A percentile compares a stretch with the other conserved stretches of the same genome.
Evolutionary conservation across 2,113 vertebrate species (phyloP).

Genomic region (Megaptera novaeangliae): DNA sequence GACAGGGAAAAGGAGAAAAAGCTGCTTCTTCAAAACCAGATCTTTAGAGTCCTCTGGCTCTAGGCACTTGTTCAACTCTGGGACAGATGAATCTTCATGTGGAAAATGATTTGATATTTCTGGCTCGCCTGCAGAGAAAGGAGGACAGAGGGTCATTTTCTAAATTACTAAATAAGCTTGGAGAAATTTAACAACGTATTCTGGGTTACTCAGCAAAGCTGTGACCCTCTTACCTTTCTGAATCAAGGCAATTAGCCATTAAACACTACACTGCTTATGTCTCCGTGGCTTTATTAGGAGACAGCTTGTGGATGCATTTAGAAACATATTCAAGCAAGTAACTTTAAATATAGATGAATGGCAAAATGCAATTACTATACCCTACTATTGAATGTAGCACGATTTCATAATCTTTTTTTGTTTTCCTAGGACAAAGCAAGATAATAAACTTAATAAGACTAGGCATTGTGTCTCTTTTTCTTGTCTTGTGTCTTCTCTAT

Average conservation of each 20-base stretch:
- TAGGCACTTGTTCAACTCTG: neutral
- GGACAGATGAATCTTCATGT: neutral
- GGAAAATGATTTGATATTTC: neutral
- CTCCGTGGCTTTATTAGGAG: neutral
- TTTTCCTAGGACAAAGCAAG: neutral
- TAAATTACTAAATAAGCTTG: conserved; percentile 42
- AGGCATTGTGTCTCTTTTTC: neutral
- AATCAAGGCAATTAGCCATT: conserved; percentile 8
- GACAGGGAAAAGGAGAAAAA: neutral
- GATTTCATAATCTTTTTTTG: neutral
- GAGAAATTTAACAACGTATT: neutral
- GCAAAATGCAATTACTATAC: neutral
- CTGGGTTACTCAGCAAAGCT: conserved; percentile 11
- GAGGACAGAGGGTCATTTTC: neutral
- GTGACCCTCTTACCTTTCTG: neutral
- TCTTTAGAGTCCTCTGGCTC: neutral
- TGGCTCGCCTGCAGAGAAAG: neutral
- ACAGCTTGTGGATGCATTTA: neutral
- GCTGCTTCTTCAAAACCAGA: neutral
- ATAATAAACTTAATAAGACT: neutral
- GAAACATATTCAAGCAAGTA: neutral
- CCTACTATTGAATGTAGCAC: neutral
- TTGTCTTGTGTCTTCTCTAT: neutral
- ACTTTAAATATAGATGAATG: neutral
- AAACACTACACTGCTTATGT: neutral